phyloP scores from a whole-genome alignment of 2,113 vertebrate genomes.

The Misgurnus anguillicaudatus region DNA sequence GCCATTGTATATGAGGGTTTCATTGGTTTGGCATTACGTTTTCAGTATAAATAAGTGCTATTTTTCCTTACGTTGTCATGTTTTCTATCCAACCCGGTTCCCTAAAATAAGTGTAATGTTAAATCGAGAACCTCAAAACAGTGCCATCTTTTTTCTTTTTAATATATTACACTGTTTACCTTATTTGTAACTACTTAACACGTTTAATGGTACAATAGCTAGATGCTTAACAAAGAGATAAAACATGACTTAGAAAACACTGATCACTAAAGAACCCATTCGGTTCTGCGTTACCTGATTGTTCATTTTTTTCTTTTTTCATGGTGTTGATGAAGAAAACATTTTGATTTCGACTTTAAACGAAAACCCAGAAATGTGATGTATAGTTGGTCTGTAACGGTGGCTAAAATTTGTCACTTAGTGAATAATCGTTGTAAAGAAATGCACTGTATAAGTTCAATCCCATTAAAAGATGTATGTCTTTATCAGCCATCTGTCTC shows the following conservation, averaged over 20 bases:
- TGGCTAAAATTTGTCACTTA: slow-evolving; percentile 74
- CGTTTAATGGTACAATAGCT: slow-evolving; percentile 68
- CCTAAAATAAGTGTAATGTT: slow-evolving; percentile 62
- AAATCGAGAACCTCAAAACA: slow-evolving; percentile 68
- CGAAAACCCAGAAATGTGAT: slow-evolving; percentile 72
- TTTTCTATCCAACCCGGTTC: slow-evolving; percentile 42
- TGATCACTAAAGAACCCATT: slow-evolving; percentile 45
- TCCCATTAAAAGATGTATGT: slow-evolving; percentile 72
- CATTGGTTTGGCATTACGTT: slow-evolving; percentile 21
- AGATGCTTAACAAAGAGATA: slow-evolving; percentile 65
- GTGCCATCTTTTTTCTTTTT: slow-evolving; percentile 74
- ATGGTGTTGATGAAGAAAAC: slow-evolving; percentile 68
- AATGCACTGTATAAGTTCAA: slow-evolving; percentile 80
- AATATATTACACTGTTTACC: slow-evolving; percentile 64
- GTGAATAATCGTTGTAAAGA: slow-evolving; percentile 78
- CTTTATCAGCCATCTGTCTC: slow-evolving; percentile 54
- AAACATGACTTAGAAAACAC: not conserved
- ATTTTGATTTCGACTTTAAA: slow-evolving; percentile 54
- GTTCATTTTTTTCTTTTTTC: slow-evolving; percentile 55
- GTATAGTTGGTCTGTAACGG: slow-evolving; percentile 73
- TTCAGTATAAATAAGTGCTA: slow-evolving; percentile 30
- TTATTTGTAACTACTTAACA: slow-evolving; percentile 65
- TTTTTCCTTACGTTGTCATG: not conserved
- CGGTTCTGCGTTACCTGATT: slow-evolving; percentile 58
- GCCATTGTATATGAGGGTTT: not conserved